phyloP scores from a whole-genome alignment of 64 coral and sea anemone genomes.

The Montipora efflorescens region DNA sequence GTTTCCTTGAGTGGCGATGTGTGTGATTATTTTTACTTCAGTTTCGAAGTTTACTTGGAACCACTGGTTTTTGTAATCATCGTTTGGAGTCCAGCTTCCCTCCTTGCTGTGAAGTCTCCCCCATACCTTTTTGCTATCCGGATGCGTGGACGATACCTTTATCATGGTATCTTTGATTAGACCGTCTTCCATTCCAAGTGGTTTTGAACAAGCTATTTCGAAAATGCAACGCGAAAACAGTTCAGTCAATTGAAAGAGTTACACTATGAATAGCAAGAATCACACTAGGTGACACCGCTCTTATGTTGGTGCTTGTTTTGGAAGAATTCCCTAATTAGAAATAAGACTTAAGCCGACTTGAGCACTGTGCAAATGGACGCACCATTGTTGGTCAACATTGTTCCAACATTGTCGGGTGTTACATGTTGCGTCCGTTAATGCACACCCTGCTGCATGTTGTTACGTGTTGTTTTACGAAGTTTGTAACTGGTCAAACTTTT shows the following conservation, averaged over 20 bases:
- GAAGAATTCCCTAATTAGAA: no score
- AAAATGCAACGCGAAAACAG: neutral
- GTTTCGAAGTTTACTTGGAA: conserved; percentile 65
- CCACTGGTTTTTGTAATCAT: conserved; percentile 50
- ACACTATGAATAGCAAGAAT: neutral
- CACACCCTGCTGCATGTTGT: no score
- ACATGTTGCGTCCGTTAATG: no score
- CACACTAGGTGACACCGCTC: no score
- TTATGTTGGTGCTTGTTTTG: no score
- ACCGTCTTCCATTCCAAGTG: conserved; percentile 74
- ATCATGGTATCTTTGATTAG: conserved; percentile 19
- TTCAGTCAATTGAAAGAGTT: neutral
- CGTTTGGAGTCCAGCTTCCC: conserved; percentile 51
- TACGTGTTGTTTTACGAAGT: no score
- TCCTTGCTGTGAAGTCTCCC: conserved; percentile 17
- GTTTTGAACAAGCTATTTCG: conserved; percentile 54
- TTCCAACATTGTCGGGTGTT: no score
- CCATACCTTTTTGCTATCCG: neutral
- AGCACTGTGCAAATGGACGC: no score
- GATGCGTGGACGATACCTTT: conserved; percentile 32
- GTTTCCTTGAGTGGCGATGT: conserved; percentile 69
- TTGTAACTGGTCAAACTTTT: no score
- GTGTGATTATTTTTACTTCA: conserved; percentile 50
- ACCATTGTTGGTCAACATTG: no score
- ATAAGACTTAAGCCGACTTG: no score